Conservation (phyloP, 35 echinoderm and acorn worm genomes). For the Apostichopus californicus region DNA sequence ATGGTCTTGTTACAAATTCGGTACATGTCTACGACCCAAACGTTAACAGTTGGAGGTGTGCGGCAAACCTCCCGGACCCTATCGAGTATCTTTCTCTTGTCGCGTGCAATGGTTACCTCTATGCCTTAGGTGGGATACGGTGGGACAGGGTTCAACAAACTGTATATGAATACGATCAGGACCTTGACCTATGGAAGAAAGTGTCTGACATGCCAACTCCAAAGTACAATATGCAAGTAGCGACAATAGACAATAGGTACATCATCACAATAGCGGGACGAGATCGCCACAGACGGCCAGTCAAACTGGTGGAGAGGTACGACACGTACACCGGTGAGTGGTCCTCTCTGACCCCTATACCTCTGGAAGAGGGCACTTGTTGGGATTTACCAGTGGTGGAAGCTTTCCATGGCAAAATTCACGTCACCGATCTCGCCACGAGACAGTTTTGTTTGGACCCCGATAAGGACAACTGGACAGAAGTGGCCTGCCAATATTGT, state of each 20-base stretch:
- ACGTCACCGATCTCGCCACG: constrained; percentile 88
- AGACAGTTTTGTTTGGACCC: constrained; percentile 78
- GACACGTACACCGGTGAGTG: constrained; percentile 94
- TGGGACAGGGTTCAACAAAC: constrained; percentile 93
- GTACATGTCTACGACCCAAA: constrained; percentile 97
- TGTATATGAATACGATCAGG: constrained; percentile 89
- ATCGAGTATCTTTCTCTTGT: constrained; percentile 90
- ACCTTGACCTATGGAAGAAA: constrained; percentile 79
- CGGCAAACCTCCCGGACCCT: constrained; percentile 74
- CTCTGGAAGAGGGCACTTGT: constrained; percentile 64
- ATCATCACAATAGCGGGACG: constrained; percentile 90
- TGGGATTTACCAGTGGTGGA: constrained; percentile 99
- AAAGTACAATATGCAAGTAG: constrained; percentile 92
- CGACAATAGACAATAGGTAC: constrained; percentile 80
- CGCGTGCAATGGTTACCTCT: constrained; percentile 91
- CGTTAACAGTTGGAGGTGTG: constrained; percentile 85
- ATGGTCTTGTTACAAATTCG: constrained; percentile 72
- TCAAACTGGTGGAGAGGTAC: constrained; percentile 86
- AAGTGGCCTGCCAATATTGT: constrained; percentile 60
- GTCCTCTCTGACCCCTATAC: constrained; percentile 77
- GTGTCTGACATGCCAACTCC: constrained; percentile 86
- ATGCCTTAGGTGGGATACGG: constrained; percentile 91
- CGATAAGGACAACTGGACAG: constrained; percentile 74
- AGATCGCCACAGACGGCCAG: constrained; percentile 71
- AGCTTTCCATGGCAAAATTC: constrained; percentile 81